These are phyloP conservation scores for Nesidiocoris tenuis DNA, from an alignment of 2,888 invertebrate species.

Conservation along the genomic window DNA sequence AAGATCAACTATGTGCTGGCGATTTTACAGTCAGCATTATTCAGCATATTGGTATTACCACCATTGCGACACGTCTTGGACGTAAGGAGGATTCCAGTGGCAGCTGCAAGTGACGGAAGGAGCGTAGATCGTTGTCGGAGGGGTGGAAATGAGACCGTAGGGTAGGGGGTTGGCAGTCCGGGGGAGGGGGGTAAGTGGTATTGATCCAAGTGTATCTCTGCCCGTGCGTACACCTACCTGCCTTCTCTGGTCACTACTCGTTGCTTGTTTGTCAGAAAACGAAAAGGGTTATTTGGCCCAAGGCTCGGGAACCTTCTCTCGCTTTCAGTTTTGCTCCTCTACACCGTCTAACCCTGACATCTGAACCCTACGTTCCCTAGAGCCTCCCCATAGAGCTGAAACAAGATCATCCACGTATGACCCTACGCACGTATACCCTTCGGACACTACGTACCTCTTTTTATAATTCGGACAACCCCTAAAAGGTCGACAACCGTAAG, in stretches of 20 bases:
- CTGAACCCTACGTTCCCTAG: background rate
- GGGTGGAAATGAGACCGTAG: background rate
- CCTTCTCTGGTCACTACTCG: slow-evolving; percentile 22
- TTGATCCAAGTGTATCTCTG: slow-evolving; percentile 37
- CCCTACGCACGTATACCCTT: background rate
- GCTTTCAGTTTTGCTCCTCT: background rate
- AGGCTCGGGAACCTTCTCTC: slow-evolving; percentile 7
- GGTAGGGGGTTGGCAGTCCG: background rate
- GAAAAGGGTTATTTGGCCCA: slow-evolving; percentile 31
- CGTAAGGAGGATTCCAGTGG: background rate
- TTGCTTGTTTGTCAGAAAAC: slow-evolving; percentile 38
- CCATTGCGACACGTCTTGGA: too few species aligned
- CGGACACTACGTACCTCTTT: background rate
- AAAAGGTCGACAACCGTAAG: background rate
- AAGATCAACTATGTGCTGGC: too few species aligned
- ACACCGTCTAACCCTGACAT: background rate
- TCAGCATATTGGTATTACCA: too few species aligned
- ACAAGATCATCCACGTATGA: slow-evolving; percentile 29
- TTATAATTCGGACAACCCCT: background rate
- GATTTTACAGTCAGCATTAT: too few species aligned
- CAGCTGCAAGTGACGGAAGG: slow-evolving; percentile 19
- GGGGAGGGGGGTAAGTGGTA: slow-evolving; percentile 29
- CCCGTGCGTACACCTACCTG: slow-evolving; percentile 26
- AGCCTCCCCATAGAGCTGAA: slow-evolving; percentile 3
- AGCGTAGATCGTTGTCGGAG: background rate